Evolutionary conservation across 2,888 invertebrate species (phyloP).

Genomic region (Siphlonurus alternatus): DNA sequence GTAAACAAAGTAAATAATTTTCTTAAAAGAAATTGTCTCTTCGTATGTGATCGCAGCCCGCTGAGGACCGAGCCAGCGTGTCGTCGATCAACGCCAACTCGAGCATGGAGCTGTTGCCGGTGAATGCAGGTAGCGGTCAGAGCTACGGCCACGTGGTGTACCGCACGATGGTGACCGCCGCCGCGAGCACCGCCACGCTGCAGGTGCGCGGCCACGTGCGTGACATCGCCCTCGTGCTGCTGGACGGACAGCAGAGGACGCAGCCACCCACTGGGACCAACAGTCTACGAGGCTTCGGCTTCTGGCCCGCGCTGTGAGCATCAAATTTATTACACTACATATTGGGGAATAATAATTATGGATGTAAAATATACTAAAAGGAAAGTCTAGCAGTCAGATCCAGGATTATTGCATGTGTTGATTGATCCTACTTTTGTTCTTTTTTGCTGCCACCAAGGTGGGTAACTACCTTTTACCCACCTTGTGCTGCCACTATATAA

Average conservation of each 20-base stretch:
- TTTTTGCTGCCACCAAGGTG: too few species aligned
- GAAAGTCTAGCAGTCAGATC: too few species aligned
- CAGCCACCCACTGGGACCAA: conserved; percentile 19
- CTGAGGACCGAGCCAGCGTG: background rate
- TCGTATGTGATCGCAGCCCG: background rate
- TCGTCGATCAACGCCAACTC: background rate
- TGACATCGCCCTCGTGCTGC: conserved; percentile 33
- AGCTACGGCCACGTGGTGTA: conserved; percentile 39
- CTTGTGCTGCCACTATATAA: too few species aligned
- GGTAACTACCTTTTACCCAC: too few species aligned
- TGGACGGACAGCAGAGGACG: conserved; percentile 28
- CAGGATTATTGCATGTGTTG: too few species aligned
- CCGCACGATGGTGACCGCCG: conserved; percentile 19
- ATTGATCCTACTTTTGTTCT: too few species aligned
- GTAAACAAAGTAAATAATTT: too few species aligned
- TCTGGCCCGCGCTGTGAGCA: conserved; percentile 23
- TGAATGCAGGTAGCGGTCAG: conserved; percentile 32
- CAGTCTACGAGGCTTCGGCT: conserved; percentile 27
- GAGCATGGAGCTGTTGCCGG: conserved; percentile 11
- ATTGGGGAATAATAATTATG: background rate
- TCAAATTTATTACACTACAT: too few species aligned
- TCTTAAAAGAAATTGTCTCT: too few species aligned
- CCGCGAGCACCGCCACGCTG: conserved; percentile 13
- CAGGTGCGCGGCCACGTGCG: conserved; percentile 27
- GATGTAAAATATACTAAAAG: too few species aligned